Conservation (phyloP, 1,140 invertebrate species). For the Leptestheria dahalacensis region DNA sequence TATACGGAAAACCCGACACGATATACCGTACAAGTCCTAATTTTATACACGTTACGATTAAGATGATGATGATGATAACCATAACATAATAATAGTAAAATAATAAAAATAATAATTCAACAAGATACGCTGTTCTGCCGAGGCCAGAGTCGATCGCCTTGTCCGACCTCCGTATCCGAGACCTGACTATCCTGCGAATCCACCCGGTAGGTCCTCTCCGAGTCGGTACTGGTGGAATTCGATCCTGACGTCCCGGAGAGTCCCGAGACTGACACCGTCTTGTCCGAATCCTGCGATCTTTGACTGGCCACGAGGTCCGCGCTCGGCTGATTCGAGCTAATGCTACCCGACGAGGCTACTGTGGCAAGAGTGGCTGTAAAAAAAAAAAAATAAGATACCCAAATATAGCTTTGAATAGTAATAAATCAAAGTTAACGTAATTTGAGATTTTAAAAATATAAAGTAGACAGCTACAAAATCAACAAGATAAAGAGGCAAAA, state of each 20-base stretch:
- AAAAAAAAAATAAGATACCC: not conserved
- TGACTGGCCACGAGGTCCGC: constrained; percentile 47
- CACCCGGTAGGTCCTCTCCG: constrained; percentile 57
- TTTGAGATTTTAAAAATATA: not conserved
- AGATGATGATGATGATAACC: not conserved
- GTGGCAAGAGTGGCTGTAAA: not conserved
- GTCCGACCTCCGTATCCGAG: constrained; percentile 42
- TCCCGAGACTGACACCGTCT: constrained; percentile 46
- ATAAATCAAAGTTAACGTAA: not conserved
- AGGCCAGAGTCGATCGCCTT: constrained; percentile 46
- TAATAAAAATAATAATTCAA: not conserved
- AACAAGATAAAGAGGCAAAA: no score
- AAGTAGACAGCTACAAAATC: no score
- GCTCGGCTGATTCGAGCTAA: not conserved
- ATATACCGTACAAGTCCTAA: no score
- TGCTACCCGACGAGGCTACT: not conserved
- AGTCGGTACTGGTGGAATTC: constrained; percentile 58
- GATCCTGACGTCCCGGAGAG: constrained; percentile 38
- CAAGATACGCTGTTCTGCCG: constrained; percentile 71
- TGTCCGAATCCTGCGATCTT: constrained; percentile 67
- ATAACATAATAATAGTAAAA: not conserved
- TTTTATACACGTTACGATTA: no score
- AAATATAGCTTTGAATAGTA: not conserved
- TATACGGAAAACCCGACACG: no score
- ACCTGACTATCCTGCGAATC: constrained; percentile 78